A percentile compares a stretch with the other conserved stretches of the same genome.
These are phyloP conservation scores for Bradypodion pumilum DNA, from an alignment of 2,797 vertebrate species.

Conservation along the genomic window DNA sequence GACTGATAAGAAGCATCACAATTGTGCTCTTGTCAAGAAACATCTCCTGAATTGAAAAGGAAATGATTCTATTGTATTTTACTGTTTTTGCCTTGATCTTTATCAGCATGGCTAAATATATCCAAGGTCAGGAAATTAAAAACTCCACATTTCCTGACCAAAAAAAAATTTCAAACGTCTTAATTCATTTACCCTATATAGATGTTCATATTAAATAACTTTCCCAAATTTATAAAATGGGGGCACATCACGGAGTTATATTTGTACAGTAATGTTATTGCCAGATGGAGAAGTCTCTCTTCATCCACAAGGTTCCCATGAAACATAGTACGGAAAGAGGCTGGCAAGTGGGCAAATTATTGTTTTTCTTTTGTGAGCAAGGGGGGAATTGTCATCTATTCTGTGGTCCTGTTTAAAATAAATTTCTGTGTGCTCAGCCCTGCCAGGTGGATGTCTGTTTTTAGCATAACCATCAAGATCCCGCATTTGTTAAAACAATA, in stretches of 20 bases:
- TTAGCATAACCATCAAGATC: slow-evolving; percentile 60
- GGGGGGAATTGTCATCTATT: slow-evolving; percentile 28
- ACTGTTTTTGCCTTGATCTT: slow-evolving; percentile 25
- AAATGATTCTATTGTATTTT: not conserved
- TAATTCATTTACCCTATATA: slow-evolving; percentile 42
- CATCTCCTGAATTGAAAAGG: slow-evolving; percentile 31
- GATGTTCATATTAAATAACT: slow-evolving; percentile 26
- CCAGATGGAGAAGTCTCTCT: slow-evolving; percentile 51
- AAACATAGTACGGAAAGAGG: slow-evolving; percentile 34
- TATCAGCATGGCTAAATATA: slow-evolving; percentile 21
- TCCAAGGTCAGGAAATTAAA: slow-evolving; percentile 56
- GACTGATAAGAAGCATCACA: not conserved
- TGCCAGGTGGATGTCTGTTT: slow-evolving; percentile 61
- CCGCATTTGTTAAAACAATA: slow-evolving; percentile 60
- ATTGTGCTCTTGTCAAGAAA: slow-evolving; percentile 4
- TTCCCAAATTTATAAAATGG: slow-evolving; percentile 47
- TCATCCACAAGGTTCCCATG: slow-evolving; percentile 45
- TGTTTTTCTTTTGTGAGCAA: slow-evolving; percentile 43
- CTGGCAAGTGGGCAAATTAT: slow-evolving; percentile 1
- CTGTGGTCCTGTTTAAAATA: slow-evolving; percentile 49
- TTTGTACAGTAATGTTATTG: slow-evolving; percentile 40
- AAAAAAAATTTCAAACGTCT: slow-evolving; percentile 17
- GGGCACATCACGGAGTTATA: slow-evolving; percentile 10
- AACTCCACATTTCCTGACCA: slow-evolving; percentile 30
- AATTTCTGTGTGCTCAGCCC: slow-evolving; percentile 44